Conservation (phyloP, 1,140 invertebrate species). For the Zaprionus lachaisei region DNA sequence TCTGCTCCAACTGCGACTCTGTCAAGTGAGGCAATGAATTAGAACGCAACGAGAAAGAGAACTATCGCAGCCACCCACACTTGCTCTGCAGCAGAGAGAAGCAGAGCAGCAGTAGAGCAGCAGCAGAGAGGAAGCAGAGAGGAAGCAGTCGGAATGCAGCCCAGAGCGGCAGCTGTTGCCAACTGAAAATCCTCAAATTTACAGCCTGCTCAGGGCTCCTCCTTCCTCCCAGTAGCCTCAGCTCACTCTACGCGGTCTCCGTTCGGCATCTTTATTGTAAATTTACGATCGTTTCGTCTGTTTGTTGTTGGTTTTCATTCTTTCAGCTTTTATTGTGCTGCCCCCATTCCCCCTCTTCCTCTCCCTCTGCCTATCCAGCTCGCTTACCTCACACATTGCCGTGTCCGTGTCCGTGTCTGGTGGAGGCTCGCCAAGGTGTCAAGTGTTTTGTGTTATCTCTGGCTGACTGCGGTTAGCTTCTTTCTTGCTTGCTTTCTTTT, state of each 20-base stretch:
- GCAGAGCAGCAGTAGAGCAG: not conserved
- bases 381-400: slow-evolving; percentile 30
- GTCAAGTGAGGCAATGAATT: slow-evolving; percentile 51
- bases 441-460: slow-evolving; percentile 73
- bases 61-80: slow-evolving; percentile 47
- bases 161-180: slow-evolving; percentile 65
- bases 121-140: not conserved
- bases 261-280: slow-evolving; percentile 46
- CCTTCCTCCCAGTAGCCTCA: slow-evolving; percentile 34
- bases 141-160: slow-evolving; percentile 17
- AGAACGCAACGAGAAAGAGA: slow-evolving; percentile 36
- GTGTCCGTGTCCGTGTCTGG: slow-evolving; percentile 3
- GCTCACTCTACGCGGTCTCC: not conserved
- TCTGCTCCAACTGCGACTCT: slow-evolving; percentile 13
- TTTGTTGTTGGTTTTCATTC: slow-evolving; percentile 26
- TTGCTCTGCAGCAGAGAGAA: not conserved
- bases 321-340: slow-evolving; percentile 56
- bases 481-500: slow-evolving; percentile 54
- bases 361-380: not conserved
- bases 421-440: slow-evolving; percentile 63
- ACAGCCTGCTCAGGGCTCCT: slow-evolving; percentile 42
- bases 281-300: slow-evolving; percentile 72
- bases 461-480: slow-evolving; percentile 59
- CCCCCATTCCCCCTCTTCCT: slow-evolving; percentile 3
- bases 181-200: slow-evolving; percentile 75